Evolutionary conservation across 2,888 invertebrate species (phyloP).

Genomic region (Tenthredo distinguenda): DNA sequence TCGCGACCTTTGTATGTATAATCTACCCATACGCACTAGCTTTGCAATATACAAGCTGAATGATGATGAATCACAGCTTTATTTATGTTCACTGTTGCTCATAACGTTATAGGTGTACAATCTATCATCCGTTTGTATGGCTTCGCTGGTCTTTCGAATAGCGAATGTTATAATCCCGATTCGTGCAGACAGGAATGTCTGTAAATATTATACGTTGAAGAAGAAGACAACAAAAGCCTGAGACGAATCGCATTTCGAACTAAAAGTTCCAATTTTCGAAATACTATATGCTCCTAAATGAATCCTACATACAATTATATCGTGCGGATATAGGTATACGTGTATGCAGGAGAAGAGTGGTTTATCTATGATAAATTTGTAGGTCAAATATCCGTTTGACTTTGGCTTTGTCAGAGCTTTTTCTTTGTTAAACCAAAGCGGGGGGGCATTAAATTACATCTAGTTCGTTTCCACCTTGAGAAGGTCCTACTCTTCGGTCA

Average conservation of each 20-base stretch:
- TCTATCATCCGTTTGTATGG: not conserved
- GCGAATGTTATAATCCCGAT: not conserved
- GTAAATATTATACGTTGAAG: not conserved
- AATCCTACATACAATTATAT: not conserved
- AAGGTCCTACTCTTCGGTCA: slow-evolving; percentile 11
- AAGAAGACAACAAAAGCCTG: not conserved
- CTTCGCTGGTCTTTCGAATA: not conserved
- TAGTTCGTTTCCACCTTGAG: slow-evolving; percentile 14
- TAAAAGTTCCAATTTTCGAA: not conserved
- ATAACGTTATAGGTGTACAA: not conserved
- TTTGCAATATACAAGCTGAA: not conserved
- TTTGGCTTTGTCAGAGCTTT: not conserved
- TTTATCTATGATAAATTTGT: not conserved
- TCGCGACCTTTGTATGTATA: not conserved
- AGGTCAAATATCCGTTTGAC: not conserved
- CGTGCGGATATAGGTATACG: not conserved
- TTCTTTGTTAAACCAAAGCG: not conserved
- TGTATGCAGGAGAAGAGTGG: not conserved
- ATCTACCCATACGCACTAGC: not conserved
- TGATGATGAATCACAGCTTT: slow-evolving; percentile 10
- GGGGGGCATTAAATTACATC: not conserved
- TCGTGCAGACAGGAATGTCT: not conserved
- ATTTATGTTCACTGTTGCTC: not conserved
- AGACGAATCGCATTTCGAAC: not conserved
- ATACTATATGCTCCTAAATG: not conserved